Evolutionary conservation across 2,113 vertebrate species (phyloP).

Genomic region (Protomyctophum bolini): DNA sequence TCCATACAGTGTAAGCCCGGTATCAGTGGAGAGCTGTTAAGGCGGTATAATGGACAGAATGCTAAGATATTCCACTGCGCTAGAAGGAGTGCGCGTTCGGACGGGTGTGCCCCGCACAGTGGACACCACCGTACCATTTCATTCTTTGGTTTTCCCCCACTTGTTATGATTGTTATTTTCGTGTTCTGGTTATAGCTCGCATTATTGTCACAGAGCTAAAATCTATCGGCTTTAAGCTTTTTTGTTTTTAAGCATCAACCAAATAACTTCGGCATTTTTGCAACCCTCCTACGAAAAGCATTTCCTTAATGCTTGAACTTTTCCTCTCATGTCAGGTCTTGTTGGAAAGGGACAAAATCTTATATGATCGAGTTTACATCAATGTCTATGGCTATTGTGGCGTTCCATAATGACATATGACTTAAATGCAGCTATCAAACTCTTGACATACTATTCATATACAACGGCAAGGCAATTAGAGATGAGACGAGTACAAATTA

Average conservation of each 20-base stretch:
- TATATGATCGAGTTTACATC: conserved; percentile 11
- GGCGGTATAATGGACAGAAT: conserved; percentile 35
- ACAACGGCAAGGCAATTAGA: conserved; percentile 72
- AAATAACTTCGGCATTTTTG: conserved; percentile 68
- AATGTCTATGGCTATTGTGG: conserved; percentile 49
- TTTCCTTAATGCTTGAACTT: conserved; percentile 68
- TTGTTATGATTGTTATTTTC: conserved; percentile 32
- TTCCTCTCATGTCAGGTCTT: conserved; percentile 59
- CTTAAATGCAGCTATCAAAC: conserved; percentile 61
- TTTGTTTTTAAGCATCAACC: conserved; percentile 68
- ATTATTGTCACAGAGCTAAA: conserved; percentile 7
- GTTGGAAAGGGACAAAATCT: conserved; percentile 55
- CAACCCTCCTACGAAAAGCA: conserved; percentile 59
- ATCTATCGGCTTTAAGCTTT: conserved; percentile 69
- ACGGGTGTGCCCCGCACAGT: conserved; percentile 7
- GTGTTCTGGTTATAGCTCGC: conserved; percentile 43
- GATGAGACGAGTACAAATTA: conserved; percentile 61
- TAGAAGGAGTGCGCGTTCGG: conserved; percentile 20
- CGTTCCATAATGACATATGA: conserved; percentile 67
- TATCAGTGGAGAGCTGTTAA: conserved; percentile 25
- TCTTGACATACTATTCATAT: conserved; percentile 66
- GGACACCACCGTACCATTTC: conserved; percentile 47
- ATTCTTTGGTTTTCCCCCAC: conserved; percentile 16
- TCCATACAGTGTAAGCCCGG: conserved; percentile 56
- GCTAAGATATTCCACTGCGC: conserved; percentile 51